Evolutionary conservation across 2,888 invertebrate genomes (phyloP).

Genomic region (Lypha dubia): DNA sequence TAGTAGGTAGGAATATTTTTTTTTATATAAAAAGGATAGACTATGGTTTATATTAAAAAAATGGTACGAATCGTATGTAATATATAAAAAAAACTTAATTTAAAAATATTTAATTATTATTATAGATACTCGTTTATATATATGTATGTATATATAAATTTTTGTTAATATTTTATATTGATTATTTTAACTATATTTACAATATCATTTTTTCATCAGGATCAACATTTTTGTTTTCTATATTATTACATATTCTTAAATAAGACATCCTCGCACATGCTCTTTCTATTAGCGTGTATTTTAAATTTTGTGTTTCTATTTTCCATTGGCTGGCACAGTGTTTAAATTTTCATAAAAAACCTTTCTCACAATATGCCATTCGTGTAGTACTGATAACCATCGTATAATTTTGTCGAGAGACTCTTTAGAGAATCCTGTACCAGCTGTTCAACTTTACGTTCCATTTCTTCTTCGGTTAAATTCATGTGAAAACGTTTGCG

Average conservation of each 20-base stretch:
- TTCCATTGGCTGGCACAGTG: constrained; percentile 12
- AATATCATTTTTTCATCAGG: constrained; percentile 40
- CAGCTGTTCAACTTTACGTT: constrained; percentile 94
- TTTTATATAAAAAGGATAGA: constrained; percentile 37
- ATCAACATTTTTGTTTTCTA: constrained; percentile 2
- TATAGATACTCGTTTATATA: too few species aligned
- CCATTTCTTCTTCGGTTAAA: constrained; percentile 97
- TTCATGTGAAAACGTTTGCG: constrained; percentile 97
- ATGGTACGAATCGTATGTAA: constrained; percentile 22
- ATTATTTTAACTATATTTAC: constrained; percentile 64
- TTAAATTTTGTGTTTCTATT: neutral
- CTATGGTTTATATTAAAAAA: constrained; percentile 45
- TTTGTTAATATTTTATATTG: constrained; percentile 49
- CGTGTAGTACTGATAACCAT: constrained; percentile 99
- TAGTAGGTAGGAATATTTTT: neutral
- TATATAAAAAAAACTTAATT: constrained; percentile 61
- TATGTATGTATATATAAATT: constrained; percentile 33
- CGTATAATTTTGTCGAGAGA: constrained; percentile 98
- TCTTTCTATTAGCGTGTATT: neutral
- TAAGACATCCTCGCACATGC: constrained; percentile 8
- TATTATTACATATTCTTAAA: constrained; percentile 2
- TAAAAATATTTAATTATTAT: constrained; percentile 27
- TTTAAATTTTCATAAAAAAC: constrained; percentile 84
- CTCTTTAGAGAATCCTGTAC: constrained; percentile 98
- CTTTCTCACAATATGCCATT: constrained; percentile 91